Base-by-base conservation (phyloP, 1,140 invertebrate genomes). In the Delia radicum region DNA sequence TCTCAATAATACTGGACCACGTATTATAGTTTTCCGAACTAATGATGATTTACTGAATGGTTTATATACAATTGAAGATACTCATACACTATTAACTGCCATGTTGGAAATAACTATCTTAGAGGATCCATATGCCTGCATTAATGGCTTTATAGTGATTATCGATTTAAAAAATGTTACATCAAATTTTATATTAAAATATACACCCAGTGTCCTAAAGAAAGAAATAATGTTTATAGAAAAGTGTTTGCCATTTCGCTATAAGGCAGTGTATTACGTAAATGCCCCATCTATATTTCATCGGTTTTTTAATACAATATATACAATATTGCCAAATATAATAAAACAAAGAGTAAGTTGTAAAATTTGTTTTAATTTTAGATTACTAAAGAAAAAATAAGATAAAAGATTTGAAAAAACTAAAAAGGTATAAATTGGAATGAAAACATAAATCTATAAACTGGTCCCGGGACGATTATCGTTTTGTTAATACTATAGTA, bases 241-340 rank as follows among this genome's bases (percentile, higher is more conserved):
- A 80, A 89, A 90, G 74, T 88, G 87, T 0, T 79, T 89, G 37
- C 89, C 89, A 3, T 71, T 90, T 24, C 83, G 89, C 5, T 79
- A 87, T 0, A 88, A 88, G 63, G 82, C 82, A 3, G 85, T 82
- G 33, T 87, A 90, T 67, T 87, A 89, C 13, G 79, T 90, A 28
- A 88, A 90, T 79, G 87, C 87, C 2, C 87, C 89, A 0, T 72
- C 77, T 0, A 87, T 85, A 0, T 89, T 90, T 71, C 88, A 89
- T 31, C 80, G 84, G 0, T 78, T 88, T 18, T 89, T 87, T 63
- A 86, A 87, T 62, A 81, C 90, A 37, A 80, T 90, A 2, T 88
- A 87, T 76, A 79, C 82, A 1, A 88, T 90, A 81, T 81, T 90
- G 79, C 87, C 87, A 27, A 87, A 89, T 62, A 88, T 89, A 78